A percentile compares a stretch with the other conserved stretches of the same genome.
These are phyloP conservation scores for Triops cancriformis DNA, from an alignment of 1,140 invertebrate species.

Conservation along the genomic window DNA sequence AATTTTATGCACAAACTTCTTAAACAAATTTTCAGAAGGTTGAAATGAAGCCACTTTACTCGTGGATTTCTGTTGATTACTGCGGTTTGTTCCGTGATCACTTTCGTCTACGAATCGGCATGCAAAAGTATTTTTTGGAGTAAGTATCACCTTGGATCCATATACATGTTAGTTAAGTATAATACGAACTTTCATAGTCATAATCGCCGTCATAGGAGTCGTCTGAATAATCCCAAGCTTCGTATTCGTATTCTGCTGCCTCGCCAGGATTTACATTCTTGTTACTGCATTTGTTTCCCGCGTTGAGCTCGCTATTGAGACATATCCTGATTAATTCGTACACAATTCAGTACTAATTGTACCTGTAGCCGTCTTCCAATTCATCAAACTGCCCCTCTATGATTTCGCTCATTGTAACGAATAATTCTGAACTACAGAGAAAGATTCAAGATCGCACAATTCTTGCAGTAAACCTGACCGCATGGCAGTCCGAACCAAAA, in stretches of 20 bases:
- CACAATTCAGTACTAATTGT: neutral
- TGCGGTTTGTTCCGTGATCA: slow-evolving; percentile 27
- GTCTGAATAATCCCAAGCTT: slow-evolving; percentile 34
- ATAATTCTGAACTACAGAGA: too few species aligned
- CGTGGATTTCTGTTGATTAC: slow-evolving; percentile 24
- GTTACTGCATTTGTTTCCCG: slow-evolving; percentile 1
- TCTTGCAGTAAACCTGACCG: too few species aligned
- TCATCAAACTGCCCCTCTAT: slow-evolving; percentile 23
- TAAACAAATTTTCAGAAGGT: slow-evolving; percentile 67
- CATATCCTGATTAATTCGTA: neutral
- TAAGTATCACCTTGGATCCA: slow-evolving; percentile 27
- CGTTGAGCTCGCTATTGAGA: neutral
- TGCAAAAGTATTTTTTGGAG: slow-evolving; percentile 28
- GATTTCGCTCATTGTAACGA: neutral
- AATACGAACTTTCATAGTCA: slow-evolving; percentile 38
- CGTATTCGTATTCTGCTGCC: slow-evolving; percentile 22
- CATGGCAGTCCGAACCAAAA: too few species aligned
- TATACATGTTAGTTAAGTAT: slow-evolving; percentile 30
- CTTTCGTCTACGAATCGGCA: slow-evolving; percentile 23
- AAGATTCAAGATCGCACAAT: too few species aligned
- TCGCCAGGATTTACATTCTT: slow-evolving; percentile 1
- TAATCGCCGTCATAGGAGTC: slow-evolving; percentile 35
- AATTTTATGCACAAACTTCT: slow-evolving; percentile 70
- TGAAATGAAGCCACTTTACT: slow-evolving; percentile 63
- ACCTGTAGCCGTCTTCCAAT: slow-evolving; percentile 7